Evolutionary conservation across 2,888 invertebrate species (phyloP), one percentile per base, ranked within the genome.

Genomic region (Timema podura): DNA sequence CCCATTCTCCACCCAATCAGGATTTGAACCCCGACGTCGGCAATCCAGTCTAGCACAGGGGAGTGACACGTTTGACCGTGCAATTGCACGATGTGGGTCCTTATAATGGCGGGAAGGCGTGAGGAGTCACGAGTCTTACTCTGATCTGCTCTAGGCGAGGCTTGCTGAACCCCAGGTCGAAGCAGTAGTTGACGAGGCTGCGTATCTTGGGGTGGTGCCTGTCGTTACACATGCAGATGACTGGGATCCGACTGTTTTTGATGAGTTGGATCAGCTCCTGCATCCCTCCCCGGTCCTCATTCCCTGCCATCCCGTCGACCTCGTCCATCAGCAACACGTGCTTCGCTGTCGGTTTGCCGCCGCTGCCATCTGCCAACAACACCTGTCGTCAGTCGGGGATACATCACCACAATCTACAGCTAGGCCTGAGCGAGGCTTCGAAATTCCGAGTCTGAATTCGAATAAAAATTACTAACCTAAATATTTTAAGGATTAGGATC

Each of bases 231-330:
- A 98, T 98, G 81, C 98, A 97, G 76, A 98, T 91, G 68, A 98
- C 89, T 0, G 97, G 97, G 70, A 96, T 87, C 16, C 89, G 91
- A 0, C 95, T 85, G 0, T 86, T 85, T 82, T 98, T 99, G 73
- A 99, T 98, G 30, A 99, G 84, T 10, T 84, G 83, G 71, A 99
- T 96, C 64, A 99, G 82, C 82, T 98, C 98, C 82, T 96, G 93
- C 67, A 99, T 88, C 59, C 99, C 99, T 44, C 98, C 98, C 76
- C 99, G 87, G 81, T 99, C 99, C 81, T 99, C 96, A 80, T 98
- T 99, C 5, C 98, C 98, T 0, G 97, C 95, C 98, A 99, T 99
- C 9, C 99, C 99, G 79, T 99, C 99, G 0, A 99, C 98, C 86
- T 99, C 99, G 79, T 99, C 99, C 99, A 99, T 99, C n/a, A 99